phyloP scores from a whole-genome alignment of 2,888 invertebrate species.

The Meghimatium bilineatum region DNA sequence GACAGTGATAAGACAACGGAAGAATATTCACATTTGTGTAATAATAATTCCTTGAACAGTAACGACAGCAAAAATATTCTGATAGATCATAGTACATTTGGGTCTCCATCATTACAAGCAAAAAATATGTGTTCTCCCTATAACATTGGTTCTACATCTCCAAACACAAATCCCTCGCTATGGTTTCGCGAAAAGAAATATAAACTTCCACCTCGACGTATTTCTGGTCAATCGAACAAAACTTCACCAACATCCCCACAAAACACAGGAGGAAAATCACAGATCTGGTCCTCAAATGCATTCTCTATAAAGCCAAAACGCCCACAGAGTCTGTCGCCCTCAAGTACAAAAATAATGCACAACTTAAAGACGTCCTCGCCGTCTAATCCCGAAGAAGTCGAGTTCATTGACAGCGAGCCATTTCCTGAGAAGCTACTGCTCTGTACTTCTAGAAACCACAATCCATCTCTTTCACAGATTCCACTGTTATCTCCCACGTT shows the following conservation, averaged over 20 bases:
- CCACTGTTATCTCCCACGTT: neutral
- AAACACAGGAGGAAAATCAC: neutral
- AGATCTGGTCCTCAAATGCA: neutral
- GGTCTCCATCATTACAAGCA: constrained; percentile 7
- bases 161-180: neutral
- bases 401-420: constrained; percentile 30
- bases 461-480: constrained; percentile 30
- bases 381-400: neutral
- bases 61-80: neutral
- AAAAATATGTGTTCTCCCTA: neutral
- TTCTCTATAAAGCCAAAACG: constrained; percentile 4
- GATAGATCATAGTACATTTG: neutral
- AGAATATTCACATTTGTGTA: neutral
- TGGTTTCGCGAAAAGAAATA: neutral
- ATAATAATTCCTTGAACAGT: neutral
- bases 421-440: neutral
- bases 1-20: neutral
- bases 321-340: constrained; percentile 32
- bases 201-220: neutral
- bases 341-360: neutral
- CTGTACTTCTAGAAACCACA: neutral
- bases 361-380: neutral
- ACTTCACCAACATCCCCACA: neutral
- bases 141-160: neutral
- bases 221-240: neutral